A percentile compares a stretch with the other conserved stretches of the same genome.
phyloP scores from a whole-genome alignment of 1,140 invertebrate genomes.

The Zaprionus davidi region DNA sequence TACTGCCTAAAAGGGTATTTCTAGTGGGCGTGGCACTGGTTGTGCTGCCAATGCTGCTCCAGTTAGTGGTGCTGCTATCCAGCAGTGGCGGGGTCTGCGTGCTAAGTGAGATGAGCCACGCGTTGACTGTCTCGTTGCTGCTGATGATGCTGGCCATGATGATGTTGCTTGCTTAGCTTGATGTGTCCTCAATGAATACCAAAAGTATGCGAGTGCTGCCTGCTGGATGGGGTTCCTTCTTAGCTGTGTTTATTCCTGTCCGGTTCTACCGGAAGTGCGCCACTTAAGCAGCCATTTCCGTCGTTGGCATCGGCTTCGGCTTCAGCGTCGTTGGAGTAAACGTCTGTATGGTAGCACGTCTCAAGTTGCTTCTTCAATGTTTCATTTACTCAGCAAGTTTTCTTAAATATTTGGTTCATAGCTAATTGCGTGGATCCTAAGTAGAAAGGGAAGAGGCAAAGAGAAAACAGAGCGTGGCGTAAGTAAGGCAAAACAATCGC shows the following conservation, averaged over 20 bases:
- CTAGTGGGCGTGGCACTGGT: background rate
- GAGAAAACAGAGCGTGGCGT: background rate
- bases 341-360: slow-evolving; percentile 17
- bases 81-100: slow-evolving; percentile 35
- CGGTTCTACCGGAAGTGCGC: slow-evolving; percentile 63
- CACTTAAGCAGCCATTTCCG: slow-evolving; percentile 79
- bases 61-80: slow-evolving; percentile 21
- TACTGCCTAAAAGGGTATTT: slow-evolving; percentile 18
- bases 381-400: slow-evolving; percentile 40
- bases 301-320: slow-evolving; percentile 24
- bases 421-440: slow-evolving; percentile 64
- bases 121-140: slow-evolving; percentile 44
- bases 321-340: background rate
- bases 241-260: slow-evolving; percentile 44
- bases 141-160: slow-evolving; percentile 34
- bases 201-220: background rate
- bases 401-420: slow-evolving; percentile 52
- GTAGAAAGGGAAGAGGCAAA: slow-evolving; percentile 13
- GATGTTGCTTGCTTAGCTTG: slow-evolving; percentile 27
- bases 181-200: background rate
- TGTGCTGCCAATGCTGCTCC: slow-evolving; percentile 30
- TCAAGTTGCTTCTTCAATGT: slow-evolving; percentile 40
- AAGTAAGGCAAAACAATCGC: slow-evolving; percentile 20
- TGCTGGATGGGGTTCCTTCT: slow-evolving; percentile 4
- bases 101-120: slow-evolving; percentile 31